Evolutionary conservation across 2,113 vertebrate species (phyloP).

Genomic region (Bubo blakistoni): DNA sequence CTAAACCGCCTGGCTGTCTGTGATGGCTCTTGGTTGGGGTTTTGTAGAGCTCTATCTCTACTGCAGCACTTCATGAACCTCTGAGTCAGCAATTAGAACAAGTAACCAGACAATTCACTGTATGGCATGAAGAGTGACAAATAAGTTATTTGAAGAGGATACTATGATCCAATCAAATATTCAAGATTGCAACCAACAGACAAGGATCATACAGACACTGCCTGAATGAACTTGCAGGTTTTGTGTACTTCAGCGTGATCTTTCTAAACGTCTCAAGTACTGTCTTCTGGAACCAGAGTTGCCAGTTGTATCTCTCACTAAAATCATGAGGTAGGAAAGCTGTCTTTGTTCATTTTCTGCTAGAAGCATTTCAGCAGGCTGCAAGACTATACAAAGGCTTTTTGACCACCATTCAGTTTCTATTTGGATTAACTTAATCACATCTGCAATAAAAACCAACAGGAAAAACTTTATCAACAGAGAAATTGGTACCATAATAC

Average conservation of each 20-base stretch:
- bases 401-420: background rate
- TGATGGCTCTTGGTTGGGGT: background rate
- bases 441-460: background rate
- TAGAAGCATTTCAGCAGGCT: background rate
- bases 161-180: background rate
- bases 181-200: background rate
- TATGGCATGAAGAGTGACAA: background rate
- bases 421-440: background rate
- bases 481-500: background rate
- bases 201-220: background rate
- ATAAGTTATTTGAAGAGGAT: background rate
- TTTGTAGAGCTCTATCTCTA: background rate
- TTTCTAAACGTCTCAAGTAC: fast-evolving
- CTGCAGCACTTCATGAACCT: background rate
- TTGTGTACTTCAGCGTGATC: background rate
- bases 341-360: background rate
- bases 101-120: background rate
- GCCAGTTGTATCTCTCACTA: background rate
- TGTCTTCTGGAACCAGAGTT: background rate
- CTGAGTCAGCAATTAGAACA: background rate
- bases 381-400: background rate
- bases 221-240: background rate
- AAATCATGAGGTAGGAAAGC: background rate
- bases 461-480: background rate
- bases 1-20: background rate